phyloP scores from a whole-genome alignment of 1,140 invertebrate genomes.

The Portunus trituberculatus region DNA sequence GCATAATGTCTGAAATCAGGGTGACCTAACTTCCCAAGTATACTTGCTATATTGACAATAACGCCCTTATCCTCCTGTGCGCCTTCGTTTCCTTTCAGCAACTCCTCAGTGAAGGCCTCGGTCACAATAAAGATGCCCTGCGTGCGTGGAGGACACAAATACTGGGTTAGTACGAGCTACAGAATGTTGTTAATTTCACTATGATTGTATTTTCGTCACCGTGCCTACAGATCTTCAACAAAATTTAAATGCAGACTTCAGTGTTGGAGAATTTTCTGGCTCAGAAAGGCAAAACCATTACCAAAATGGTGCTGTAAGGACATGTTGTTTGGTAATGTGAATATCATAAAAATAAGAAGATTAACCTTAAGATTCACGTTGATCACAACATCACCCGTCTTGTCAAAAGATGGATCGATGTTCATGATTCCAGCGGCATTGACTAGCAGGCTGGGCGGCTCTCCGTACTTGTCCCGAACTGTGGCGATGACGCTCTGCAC shows the following conservation, averaged over 20 bases:
- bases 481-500: background rate
- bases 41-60: slow-evolving; percentile 94
- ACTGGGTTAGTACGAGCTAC: no score
- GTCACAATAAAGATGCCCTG: slow-evolving; percentile 92
- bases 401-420: background rate
- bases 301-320: no score
- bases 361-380: slow-evolving; percentile 53
- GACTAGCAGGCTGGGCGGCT: slow-evolving; percentile 36
- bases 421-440: background rate
- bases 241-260: no score
- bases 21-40: slow-evolving; percentile 91
- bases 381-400: background rate
- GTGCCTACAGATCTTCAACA: no score
- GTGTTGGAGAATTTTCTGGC: no score
- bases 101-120: slow-evolving; percentile 86
- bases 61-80: slow-evolving; percentile 82
- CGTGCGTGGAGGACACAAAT: background rate
- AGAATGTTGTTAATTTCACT: no score
- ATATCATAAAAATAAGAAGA: no score
- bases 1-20: slow-evolving; percentile 93
- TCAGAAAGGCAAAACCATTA: no score
- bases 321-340: background rate
- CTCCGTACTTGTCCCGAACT: background rate
- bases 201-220: no score
- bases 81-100: slow-evolving; percentile 84